These are phyloP conservation scores for Melikaiella ostensackeni DNA, from an alignment of 2,888 invertebrate species.

Conservation along the genomic window DNA sequence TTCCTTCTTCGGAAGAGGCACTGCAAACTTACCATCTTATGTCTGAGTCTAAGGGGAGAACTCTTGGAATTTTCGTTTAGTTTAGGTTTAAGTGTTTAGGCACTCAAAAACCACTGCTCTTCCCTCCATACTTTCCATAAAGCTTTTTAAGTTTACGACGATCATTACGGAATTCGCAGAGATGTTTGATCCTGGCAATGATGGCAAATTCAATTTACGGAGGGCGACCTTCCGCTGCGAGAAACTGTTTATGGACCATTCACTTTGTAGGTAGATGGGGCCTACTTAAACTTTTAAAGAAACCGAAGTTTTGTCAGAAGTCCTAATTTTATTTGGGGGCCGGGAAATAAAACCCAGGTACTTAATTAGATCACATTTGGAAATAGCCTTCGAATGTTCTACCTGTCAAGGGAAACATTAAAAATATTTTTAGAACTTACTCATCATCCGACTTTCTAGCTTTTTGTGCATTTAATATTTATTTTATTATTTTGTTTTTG, in stretches of 20 bases:
- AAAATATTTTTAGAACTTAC: not conserved
- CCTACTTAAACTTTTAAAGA: slow-evolving; percentile 3
- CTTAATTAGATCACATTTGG: slow-evolving; percentile 11
- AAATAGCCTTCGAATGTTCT: not conserved
- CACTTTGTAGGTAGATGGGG: not conserved
- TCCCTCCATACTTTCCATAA: slow-evolving; percentile 48
- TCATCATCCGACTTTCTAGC: not conserved
- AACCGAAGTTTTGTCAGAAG: not conserved
- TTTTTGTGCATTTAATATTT: not conserved
- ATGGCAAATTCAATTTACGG: slow-evolving; percentile 58
- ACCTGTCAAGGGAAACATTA: not conserved
- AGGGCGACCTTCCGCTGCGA: slow-evolving; percentile 47
- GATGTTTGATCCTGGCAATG: slow-evolving; percentile 59
- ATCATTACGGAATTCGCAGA: slow-evolving; percentile 56
- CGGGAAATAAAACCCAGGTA: slow-evolving; percentile 20
- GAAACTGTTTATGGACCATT: slow-evolving; percentile 58
- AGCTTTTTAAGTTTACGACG: slow-evolving; percentile 67
- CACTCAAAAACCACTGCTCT: slow-evolving; percentile 11
- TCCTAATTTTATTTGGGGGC: slow-evolving; percentile 11
- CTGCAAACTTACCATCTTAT: slow-evolving; percentile 9
- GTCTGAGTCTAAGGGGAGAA: slow-evolving; percentile 1
- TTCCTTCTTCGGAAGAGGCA: not conserved
- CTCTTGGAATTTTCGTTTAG: slow-evolving; percentile 22
- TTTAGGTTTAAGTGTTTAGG: slow-evolving; percentile 36
- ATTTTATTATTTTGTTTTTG: not conserved